Evolutionary conservation across 2,888 invertebrate species (phyloP).

Genomic region (Myopa tessellatipennis): DNA sequence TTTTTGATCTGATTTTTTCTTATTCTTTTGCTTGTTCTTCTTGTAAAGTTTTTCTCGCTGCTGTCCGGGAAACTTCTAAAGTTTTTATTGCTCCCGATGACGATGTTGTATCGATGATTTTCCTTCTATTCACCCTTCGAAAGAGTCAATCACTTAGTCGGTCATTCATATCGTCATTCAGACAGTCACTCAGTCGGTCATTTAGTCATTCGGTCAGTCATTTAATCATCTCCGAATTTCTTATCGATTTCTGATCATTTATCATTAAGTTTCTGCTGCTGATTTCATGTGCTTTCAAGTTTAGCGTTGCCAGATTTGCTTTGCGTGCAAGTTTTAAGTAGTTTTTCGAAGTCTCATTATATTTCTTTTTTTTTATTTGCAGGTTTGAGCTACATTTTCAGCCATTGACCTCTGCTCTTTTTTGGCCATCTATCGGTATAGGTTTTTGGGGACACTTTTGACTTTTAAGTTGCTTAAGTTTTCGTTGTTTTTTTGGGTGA

Average conservation of each 20-base stretch:
- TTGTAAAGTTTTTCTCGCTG: background rate
- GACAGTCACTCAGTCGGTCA: background rate
- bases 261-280: slow-evolving; percentile 20
- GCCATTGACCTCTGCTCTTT: no score
- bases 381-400: no score
- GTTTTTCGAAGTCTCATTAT: slow-evolving; percentile 38
- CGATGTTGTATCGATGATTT: background rate
- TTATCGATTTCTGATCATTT: slow-evolving; percentile 35
- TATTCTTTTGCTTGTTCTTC: background rate
- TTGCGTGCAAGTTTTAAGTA: slow-evolving; percentile 28
- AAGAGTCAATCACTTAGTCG: background rate
- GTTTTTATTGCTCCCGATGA: slow-evolving; percentile 2
- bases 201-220: no score
- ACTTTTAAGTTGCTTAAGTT: no score
- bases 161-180: background rate
- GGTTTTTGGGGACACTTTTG: no score
- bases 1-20: no score
- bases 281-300: slow-evolving; percentile 4
- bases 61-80: background rate
- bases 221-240: slow-evolving; percentile 18
- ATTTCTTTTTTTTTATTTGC: background rate
- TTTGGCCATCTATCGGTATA: no score
- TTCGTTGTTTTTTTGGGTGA: no score
- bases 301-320: slow-evolving; percentile 4
- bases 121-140: background rate